Base-by-base conservation (phyloP, 2,113 vertebrate genomes). In the Eurypyga helias region DNA sequence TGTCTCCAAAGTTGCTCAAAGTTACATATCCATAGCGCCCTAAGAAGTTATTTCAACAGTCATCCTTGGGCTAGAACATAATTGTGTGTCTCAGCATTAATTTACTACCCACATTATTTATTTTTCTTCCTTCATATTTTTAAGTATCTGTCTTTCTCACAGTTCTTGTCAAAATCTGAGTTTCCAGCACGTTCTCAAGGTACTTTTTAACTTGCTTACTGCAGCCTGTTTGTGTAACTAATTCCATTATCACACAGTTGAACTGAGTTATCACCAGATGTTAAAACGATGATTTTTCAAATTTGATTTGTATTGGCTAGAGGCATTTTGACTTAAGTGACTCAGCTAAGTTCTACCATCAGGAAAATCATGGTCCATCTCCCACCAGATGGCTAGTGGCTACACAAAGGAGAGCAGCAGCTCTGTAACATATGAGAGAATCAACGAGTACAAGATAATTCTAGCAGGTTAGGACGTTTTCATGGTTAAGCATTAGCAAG, bases 231-330 rank as follows among this genome's bases (percentile, higher is more conserved):
- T 90, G 87, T 45, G 69, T 55, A 77, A 94, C 26, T 95, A 45
- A 91, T 94, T 96, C 62, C 11, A 93, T 94, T 81, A 92, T 20
- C 38, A 46, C 17, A 96, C 69, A 93, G 83, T 61, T 82, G 86
- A 97, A 77, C 46, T 90, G 85, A 93, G 41, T 86, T 88, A 93
- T 45, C 83, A 79, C 36, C 55, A 91, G 41, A 45, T 83, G 80
- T 82, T 95, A 80, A 90, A 94, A 90, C 11, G 3, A 66, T 71
- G 29, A 31, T 49, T 90, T 97, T 82, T 77, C 73, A 97, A 41
- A 71, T 90, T 45, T 92, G 49, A 85, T 93, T 97, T 91, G 43
- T 66, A 84, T 24, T 69, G 38, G 69, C 84, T 88, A 19, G 55
- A 86, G 66, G 86, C 62, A 81, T 67, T 95, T 86, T 77, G 71